Evolutionary conservation across 2,797 vertebrate species (phyloP), one percentile per base, ranked within the genome.

Genomic region (Lemur catta): DNA sequence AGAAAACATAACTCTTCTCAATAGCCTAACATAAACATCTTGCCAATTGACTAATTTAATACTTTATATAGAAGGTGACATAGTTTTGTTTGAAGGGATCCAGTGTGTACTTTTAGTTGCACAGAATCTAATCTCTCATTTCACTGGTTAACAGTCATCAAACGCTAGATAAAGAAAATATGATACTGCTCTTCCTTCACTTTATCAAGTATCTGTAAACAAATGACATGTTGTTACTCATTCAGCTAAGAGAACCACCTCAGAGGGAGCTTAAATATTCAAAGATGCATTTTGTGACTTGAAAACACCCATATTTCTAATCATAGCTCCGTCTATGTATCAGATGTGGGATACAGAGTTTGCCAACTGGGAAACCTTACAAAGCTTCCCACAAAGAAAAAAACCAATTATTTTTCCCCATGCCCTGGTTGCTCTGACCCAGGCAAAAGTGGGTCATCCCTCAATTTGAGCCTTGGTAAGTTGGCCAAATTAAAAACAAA

Each of bases 91-190:
- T 86, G 90, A 95, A 17, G 38, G 86, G 97, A 97, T 98, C 97
- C 96, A 95, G 91, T 97, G 91, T 97, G 79, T 87, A 88, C 93
- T 96, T 98, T 97, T 95, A 89, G 94, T 95, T 75, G 96, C 85
- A 85, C 76, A 7, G 57, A 95, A 57, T 85, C 91, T 98, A 91
- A 97, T 97, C 97, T 98, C 98, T 97, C 81, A 94, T 98, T 98
- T 98, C 98, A 95, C 90, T 63, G 94, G 84, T 96, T 98, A 98
- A 96, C 98, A 98, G 98, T 98, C 98, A 98, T 98, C 97, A 97
- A 97, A 97, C 14, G 71, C 82, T 85, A 89, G 97, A 97, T 98
- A 55, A 98, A 98, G 98, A 98, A 98, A 98, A 98, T 22, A 98
- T 80, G 91, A 96, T 59, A 94, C 79, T 2, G 2, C 74, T 96